Conservation (phyloP, 2,888 invertebrate species). For the Chalcosyrphus nemorum region DNA sequence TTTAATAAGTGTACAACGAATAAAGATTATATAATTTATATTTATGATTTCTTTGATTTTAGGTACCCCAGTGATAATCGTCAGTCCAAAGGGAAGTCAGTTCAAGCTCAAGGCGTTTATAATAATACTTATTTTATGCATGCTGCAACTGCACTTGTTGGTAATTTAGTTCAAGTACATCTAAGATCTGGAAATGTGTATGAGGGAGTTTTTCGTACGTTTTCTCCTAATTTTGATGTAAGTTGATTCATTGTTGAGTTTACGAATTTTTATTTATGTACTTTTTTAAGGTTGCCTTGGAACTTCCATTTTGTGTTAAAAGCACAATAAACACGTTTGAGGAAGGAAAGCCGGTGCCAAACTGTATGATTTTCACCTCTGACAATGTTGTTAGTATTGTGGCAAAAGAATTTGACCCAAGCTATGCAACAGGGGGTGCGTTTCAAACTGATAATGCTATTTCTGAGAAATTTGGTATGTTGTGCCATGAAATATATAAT, state of each 20-base stretch:
- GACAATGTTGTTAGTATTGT: slow-evolving; percentile 92
- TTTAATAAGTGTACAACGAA: no score
- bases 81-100: slow-evolving; percentile 84
- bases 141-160: slow-evolving; percentile 92
- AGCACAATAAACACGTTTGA: slow-evolving; percentile 78
- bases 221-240: slow-evolving; percentile 93
- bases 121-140: slow-evolving; percentile 95
- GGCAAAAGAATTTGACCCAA: slow-evolving; percentile 92
- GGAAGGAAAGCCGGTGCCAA: slow-evolving; percentile 78
- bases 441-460: slow-evolving; percentile 96
- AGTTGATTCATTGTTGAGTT: slow-evolving; percentile 73
- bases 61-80: slow-evolving; percentile 80
- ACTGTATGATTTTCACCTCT: slow-evolving; percentile 87
- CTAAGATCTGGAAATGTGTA: slow-evolving; percentile 92
- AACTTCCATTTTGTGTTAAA: slow-evolving; percentile 89
- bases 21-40: background rate
- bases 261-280: background rate
- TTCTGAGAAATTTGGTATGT: slow-evolving; percentile 88
- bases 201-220: slow-evolving; percentile 95
- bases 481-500: no score
- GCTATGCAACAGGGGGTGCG: slow-evolving; percentile 93
- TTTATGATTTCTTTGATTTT: slow-evolving; percentile 25
- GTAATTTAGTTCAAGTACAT: slow-evolving; percentile 90
- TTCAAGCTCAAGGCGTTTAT: slow-evolving; percentile 93
- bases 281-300: slow-evolving; percentile 86